Conservation (phyloP, 2,888 invertebrate genomes). For the Oscheius sp. region DNA sequence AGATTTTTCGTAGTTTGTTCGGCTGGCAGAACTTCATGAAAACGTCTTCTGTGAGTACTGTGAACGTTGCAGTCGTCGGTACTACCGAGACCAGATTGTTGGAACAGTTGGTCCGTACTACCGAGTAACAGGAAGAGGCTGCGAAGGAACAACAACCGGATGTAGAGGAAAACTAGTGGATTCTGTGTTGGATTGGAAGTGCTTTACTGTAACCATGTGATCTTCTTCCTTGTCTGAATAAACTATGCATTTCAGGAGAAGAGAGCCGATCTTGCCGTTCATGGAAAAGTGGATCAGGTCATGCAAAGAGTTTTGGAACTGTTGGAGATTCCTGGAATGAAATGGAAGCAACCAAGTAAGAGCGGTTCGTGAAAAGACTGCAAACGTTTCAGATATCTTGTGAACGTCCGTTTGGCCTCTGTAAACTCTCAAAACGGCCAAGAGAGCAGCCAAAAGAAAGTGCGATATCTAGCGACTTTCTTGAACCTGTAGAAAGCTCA, state of each 20-base stretch:
- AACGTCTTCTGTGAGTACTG: slow-evolving; percentile 98
- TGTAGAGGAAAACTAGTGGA: slow-evolving; percentile 85
- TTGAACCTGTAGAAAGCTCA: too few species aligned
- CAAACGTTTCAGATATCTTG: background rate
- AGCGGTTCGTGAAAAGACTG: too few species aligned
- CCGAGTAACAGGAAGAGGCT: slow-evolving; percentile 80
- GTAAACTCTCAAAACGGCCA: slow-evolving; percentile 5
- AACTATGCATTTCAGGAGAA: slow-evolving; percentile 61
- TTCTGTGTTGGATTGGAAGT: slow-evolving; percentile 95
- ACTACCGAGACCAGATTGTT: slow-evolving; percentile 81
- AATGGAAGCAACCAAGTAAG: background rate
- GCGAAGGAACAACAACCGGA: slow-evolving; percentile 77
- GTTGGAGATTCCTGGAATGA: slow-evolving; percentile 33
- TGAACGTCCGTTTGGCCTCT: background rate
- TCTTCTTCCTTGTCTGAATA: slow-evolving; percentile 66
- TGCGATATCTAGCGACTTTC: too few species aligned
- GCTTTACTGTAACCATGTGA: slow-evolving; percentile 84
- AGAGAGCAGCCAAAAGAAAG: slow-evolving; percentile 6
- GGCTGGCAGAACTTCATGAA: slow-evolving; percentile 93
- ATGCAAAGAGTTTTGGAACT: slow-evolving; percentile 45
- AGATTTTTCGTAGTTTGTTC: too few species aligned
- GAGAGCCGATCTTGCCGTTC: slow-evolving; percentile 64
- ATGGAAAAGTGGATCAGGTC: slow-evolving; percentile 64
- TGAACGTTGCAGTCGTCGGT: slow-evolving; percentile 86
- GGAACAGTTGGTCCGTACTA: slow-evolving; percentile 86